phyloP scores from a whole-genome alignment of 2,797 vertebrate genomes.

The Echeneis naucrates region DNA sequence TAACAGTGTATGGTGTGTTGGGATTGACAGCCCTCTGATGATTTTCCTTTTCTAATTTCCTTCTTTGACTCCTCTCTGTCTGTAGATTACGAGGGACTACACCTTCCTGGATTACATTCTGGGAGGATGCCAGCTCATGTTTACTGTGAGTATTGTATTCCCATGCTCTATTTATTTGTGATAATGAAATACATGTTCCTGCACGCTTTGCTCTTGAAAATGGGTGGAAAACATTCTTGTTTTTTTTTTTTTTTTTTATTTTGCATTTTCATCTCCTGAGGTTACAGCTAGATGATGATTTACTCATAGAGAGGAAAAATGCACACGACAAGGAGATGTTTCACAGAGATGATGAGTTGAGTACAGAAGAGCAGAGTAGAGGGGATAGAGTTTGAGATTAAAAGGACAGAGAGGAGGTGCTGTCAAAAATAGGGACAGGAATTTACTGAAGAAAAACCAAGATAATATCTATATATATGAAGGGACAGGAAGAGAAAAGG shows the following conservation, averaged over 20 bases:
- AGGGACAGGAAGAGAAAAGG: neutral
- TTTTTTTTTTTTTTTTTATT: conserved; percentile 13
- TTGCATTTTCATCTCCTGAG: conserved; percentile 45
- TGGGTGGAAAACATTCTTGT: conserved; percentile 41
- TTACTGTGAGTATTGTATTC: conserved; percentile 90
- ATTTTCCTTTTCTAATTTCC: conserved; percentile 8
- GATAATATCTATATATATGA: no score
- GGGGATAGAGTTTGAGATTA: neutral
- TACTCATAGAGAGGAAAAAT: conserved; percentile 44
- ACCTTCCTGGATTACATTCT: conserved; percentile 98
- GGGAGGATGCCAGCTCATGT: conserved; percentile 98
- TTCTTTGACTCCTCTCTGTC: conserved; percentile 36
- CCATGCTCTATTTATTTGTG: conserved; percentile 23
- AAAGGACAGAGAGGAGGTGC: neutral
- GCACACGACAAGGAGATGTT: neutral
- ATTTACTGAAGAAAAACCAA: no score
- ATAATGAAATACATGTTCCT: conserved; percentile 51
- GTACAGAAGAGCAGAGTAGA: neutral
- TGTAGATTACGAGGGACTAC: conserved; percentile 94
- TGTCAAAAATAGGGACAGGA: no score
- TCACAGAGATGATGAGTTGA: neutral
- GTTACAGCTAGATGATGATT: conserved; percentile 54
- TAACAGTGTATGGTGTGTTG: neutral
- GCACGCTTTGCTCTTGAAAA: conserved; percentile 24
- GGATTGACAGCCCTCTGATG: neutral